Conservation (phyloP, 2,113 vertebrate species). For the Macrotis lagotis region DNA sequence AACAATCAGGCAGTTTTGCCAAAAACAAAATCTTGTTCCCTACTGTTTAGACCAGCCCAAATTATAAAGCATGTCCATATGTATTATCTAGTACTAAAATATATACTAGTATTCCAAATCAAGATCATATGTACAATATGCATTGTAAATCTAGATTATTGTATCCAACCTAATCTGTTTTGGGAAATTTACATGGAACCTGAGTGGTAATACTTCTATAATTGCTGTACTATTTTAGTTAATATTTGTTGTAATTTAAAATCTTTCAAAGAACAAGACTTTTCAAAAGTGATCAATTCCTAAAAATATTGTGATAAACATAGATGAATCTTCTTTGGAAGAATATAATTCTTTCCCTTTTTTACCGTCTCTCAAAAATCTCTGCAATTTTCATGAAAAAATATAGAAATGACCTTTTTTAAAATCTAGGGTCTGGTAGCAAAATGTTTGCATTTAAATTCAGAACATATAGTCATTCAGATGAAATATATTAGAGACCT, state of each 20-base stretch:
- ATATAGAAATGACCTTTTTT: slow-evolving; percentile 27
- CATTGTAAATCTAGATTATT: slow-evolving; percentile 32
- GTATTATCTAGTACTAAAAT: slow-evolving; percentile 57
- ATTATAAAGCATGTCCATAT: slow-evolving; percentile 47
- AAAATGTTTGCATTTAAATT: slow-evolving; percentile 18
- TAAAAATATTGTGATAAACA: slow-evolving; percentile 41
- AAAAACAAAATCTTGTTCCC: slow-evolving; percentile 58
- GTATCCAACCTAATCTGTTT: not conserved
- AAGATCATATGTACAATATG: not conserved
- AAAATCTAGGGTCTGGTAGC: slow-evolving; percentile 27
- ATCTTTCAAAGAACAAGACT: slow-evolving; percentile 33
- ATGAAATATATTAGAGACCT: slow-evolving; percentile 30
- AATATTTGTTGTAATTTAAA: slow-evolving; percentile 30
- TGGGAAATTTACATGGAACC: slow-evolving; percentile 31
- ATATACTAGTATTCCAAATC: slow-evolving; percentile 40
- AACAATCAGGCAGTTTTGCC: slow-evolving; percentile 53
- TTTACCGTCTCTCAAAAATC: not conserved
- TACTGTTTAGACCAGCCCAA: slow-evolving; percentile 41
- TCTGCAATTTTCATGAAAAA: slow-evolving; percentile 26
- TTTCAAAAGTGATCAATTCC: slow-evolving; percentile 50
- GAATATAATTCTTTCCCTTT: slow-evolving; percentile 41
- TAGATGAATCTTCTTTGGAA: slow-evolving; percentile 41
- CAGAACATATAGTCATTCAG: slow-evolving; percentile 3
- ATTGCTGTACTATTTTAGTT: slow-evolving; percentile 50
- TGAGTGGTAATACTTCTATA: not conserved